Percentiles rank a stretch among this genome's conserved stretches.
Evolutionary conservation across 2,888 invertebrate genomes (phyloP).

Genomic region (Ophion ventricosus): DNA sequence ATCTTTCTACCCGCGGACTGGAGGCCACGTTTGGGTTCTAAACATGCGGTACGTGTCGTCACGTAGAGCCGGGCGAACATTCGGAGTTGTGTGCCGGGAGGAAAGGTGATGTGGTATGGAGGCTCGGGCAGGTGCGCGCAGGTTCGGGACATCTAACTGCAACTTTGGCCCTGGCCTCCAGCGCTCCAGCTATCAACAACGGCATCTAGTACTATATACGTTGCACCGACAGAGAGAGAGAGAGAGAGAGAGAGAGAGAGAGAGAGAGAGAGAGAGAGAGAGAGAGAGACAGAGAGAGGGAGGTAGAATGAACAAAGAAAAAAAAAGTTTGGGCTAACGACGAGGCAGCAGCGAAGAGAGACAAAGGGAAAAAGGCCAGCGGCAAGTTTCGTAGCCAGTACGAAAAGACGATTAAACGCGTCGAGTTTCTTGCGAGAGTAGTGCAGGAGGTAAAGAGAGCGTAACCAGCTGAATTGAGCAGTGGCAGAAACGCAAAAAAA

Average conservation of each 20-base stretch:
- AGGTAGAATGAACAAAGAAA: no score
- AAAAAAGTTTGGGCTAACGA: conserved; percentile 38
- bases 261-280: conserved; percentile 9
- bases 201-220: conserved; percentile 3
- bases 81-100: conserved; percentile 63
- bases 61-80: conserved; percentile 68
- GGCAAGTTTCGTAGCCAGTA: conserved; percentile 29
- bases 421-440: conserved; percentile 5
- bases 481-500: not conserved
- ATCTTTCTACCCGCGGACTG: conserved; percentile 67
- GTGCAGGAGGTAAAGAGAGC: conserved; percentile 13
- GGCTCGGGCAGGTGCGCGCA: conserved; percentile 61
- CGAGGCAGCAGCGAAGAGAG: conserved; percentile 31
- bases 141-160: conserved; percentile 42
- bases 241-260: not conserved
- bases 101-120: conserved; percentile 15
- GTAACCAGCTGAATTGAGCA: conserved; percentile 36
- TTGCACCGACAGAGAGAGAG: not conserved
- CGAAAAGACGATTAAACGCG: conserved; percentile 60
- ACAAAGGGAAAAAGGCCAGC: conserved; percentile 32
- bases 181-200: conserved; percentile 14
- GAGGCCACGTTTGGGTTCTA: conserved; percentile 72
- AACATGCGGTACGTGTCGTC: conserved; percentile 75
- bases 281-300: not conserved
- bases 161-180: conserved; percentile 13